Percentiles rank a stretch among this genome's conserved stretches.
These are phyloP conservation scores for Sinocyclocheilus maitianheensis DNA, from an alignment of 2,113 vertebrate genomes.

Conservation along the genomic window DNA sequence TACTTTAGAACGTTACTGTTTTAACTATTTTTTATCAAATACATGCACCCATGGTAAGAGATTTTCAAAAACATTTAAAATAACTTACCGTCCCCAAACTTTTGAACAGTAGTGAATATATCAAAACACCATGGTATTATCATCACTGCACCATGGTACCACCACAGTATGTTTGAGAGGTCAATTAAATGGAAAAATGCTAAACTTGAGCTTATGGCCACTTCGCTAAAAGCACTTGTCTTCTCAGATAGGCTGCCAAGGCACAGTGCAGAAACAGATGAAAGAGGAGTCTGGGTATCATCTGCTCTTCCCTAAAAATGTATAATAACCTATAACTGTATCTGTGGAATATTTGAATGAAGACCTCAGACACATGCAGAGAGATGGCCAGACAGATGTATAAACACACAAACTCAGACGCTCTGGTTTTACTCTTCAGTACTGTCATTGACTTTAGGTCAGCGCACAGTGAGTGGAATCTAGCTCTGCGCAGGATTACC, in stretches of 20 bases:
- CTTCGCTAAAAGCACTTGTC: constrained; percentile 9
- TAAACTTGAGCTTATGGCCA: not conserved
- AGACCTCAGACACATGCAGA: not conserved
- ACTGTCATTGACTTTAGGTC: constrained; percentile 17
- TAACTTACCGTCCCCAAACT: not conserved
- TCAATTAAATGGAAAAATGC: constrained; percentile 4
- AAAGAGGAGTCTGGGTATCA: constrained; percentile 44
- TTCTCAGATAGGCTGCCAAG: constrained; percentile 10
- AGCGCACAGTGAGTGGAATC: not conserved
- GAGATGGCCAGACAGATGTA: not conserved
- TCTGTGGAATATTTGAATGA: constrained; percentile 8
- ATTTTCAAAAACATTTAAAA: not conserved
- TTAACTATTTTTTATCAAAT: not conserved
- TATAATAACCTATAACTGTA: not conserved
- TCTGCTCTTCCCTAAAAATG: constrained; percentile 38
- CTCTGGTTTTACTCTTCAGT: not conserved
- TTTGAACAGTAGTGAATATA: not conserved
- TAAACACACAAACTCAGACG: not conserved
- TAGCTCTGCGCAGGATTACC: constrained; percentile 28
- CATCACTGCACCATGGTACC: not conserved
- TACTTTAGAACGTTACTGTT: not conserved
- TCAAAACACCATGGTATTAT: not conserved
- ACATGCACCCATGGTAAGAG: not conserved
- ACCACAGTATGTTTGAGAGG: not conserved
- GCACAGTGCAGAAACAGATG: not conserved